Evolutionary conservation across 2,888 invertebrate species (phyloP), one percentile per base, ranked within the genome.

Genomic region (Cephus sareptanus): DNA sequence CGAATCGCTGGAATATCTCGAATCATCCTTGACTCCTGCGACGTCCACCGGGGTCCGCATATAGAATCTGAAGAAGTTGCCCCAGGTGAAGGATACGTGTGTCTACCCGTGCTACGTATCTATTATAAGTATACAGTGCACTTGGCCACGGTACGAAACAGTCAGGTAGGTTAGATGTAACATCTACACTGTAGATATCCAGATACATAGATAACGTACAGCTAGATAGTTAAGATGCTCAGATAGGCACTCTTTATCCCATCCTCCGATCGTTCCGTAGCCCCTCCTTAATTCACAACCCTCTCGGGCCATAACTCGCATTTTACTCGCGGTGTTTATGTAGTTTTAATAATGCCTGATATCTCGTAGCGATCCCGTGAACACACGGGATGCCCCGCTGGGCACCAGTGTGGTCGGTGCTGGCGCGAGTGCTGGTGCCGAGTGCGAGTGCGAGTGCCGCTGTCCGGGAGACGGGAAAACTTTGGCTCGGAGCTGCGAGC

Each of bases 311-410:
- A 89, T 90, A 90, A 90, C 89, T 90, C 88, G 88, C 87, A 79
- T 86, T 87, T 88, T 87, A 86, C 87, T 77, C 76, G 85, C 88
- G 87, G 87, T 89, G 89, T 90, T 90, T 90, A 90, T 90, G 89
- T 88, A 88, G 89, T 91, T 90, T 91, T 91, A 90, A 91, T 90
- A 91, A 91, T 91, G 88, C 87, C 86, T 87, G 90, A 90, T 90
- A 90, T 89, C 89, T 87, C 87, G 83, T 84, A 80, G 83, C 84
- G 82, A 81, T 82, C 83, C 83, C 83, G 83, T 83, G 81, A 85
- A 83, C 83, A 83, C 84, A 82, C 81, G 70, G 75, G 40, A 81
- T 82, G 76, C 83, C 86, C 85, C 75, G 83, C 85, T 85, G 87
- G 33, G 87, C 83, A 80, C 81, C 85, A 77, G 84, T 87, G 88